Evolutionary conservation across 2,113 vertebrate species (phyloP).

Genomic region (Vicugna pacos): DNA sequence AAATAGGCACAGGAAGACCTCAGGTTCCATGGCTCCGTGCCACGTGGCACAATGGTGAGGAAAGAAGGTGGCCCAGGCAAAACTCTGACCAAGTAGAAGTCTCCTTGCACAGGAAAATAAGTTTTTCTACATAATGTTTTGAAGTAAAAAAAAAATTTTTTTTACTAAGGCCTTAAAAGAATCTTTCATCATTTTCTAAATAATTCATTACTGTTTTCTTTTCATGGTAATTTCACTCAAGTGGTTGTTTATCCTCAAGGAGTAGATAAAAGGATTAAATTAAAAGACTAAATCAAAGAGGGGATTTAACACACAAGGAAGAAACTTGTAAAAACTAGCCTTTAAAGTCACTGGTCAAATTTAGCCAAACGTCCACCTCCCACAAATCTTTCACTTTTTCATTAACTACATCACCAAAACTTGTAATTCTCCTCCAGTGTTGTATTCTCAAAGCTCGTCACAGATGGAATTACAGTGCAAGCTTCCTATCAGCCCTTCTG

Average conservation of each 20-base stretch:
- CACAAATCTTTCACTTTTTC: neutral
- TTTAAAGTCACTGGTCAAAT: conserved; percentile 28
- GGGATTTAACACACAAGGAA: neutral
- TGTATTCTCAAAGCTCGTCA: neutral
- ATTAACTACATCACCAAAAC: neutral
- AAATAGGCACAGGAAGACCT: neutral
- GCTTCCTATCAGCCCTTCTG: neutral
- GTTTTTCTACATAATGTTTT: neutral
- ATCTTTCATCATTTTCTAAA: conserved; percentile 60
- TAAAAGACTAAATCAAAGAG: conserved; percentile 56
- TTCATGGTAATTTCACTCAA: conserved; percentile 64
- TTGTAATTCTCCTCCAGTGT: neutral
- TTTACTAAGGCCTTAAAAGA: conserved; percentile 19
- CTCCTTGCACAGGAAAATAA: neutral
- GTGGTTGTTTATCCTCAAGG: conserved; percentile 56
- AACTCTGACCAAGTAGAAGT: neutral
- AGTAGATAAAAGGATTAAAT: conserved; percentile 53
- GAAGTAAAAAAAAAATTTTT: neutral
- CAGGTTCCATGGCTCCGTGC: neutral
- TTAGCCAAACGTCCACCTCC: neutral
- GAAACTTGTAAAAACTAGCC: neutral
- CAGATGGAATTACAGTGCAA: neutral
- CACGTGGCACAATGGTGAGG: neutral
- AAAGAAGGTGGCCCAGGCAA: neutral
- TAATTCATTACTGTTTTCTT: conserved; percentile 63